Evolutionary conservation across 2,888 invertebrate species (phyloP).

Genomic region (Miltochrista miniata): DNA sequence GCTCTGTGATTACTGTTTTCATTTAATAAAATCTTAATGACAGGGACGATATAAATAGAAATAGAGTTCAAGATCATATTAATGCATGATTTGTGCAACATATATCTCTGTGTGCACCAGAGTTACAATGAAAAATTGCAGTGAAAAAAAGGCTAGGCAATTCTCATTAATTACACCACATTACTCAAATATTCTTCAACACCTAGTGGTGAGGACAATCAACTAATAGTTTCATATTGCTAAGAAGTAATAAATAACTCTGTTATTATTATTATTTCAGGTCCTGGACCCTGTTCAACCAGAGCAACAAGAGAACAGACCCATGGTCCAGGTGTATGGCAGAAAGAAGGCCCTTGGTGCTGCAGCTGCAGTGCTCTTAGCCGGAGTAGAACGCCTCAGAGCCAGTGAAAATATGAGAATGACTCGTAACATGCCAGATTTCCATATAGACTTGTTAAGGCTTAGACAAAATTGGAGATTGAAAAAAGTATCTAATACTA

Average conservation of each 20-base stretch:
- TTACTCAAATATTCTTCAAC: too few relatives aligned
- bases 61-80: too few relatives aligned
- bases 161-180: too few relatives aligned
- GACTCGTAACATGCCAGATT: slow-evolving; percentile 91
- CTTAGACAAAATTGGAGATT: slow-evolving; percentile 97
- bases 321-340: slow-evolving; percentile 95
- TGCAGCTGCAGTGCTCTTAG: slow-evolving; percentile 92
- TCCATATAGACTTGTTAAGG: slow-evolving; percentile 95
- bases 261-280: slow-evolving; percentile 54
- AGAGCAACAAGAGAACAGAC: slow-evolving; percentile 91
- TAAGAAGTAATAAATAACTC: too few relatives aligned
- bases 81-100: too few relatives aligned
- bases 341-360: slow-evolving; percentile 95
- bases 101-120: too few relatives aligned
- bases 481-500: slow-evolving; percentile 97
- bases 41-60: too few relatives aligned
- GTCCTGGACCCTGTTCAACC: slow-evolving; percentile 95
- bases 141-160: too few relatives aligned
- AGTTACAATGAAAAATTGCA: too few relatives aligned
- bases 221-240: too few relatives aligned
- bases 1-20: too few relatives aligned
- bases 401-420: slow-evolving; percentile 91
- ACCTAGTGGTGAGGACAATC: not conserved
- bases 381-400: slow-evolving; percentile 93
- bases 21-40: too few relatives aligned